phyloP scores from a whole-genome alignment of 2,888 invertebrate species.

The Agrotis exclamationis region DNA sequence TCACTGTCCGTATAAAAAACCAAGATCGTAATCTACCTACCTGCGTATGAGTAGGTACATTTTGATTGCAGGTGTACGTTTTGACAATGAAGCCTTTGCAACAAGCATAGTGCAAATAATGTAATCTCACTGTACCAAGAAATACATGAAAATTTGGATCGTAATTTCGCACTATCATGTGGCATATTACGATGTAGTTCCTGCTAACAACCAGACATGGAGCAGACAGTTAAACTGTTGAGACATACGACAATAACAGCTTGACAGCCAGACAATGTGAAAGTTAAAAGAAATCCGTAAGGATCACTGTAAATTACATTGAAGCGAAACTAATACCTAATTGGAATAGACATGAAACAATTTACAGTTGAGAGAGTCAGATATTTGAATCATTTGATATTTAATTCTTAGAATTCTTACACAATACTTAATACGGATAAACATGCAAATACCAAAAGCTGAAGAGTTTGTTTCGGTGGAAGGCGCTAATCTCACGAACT shows the following conservation, averaged over 20 bases:
- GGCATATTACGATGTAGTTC: constrained; percentile 43
- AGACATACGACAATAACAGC: constrained; percentile 52
- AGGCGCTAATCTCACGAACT: too few species aligned
- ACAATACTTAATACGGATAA: not conserved
- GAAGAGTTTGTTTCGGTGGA: too few species aligned
- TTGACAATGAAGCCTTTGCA: not conserved
- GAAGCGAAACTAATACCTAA: constrained; percentile 35
- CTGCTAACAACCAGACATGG: constrained; percentile 41
- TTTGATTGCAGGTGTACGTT: not conserved
- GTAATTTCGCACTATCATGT: constrained; percentile 42
- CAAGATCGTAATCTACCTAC: constrained; percentile 19
- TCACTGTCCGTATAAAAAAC: constrained; percentile 1
- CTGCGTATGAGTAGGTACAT: not conserved
- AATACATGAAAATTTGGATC: constrained; percentile 31
- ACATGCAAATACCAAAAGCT: constrained; percentile 15
- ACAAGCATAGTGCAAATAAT: not conserved
- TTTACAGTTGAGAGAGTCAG: constrained; percentile 3
- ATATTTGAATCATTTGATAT: constrained; percentile 6
- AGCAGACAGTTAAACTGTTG: constrained; percentile 48
- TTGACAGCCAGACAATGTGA: constrained; percentile 64
- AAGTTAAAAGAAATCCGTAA: constrained; percentile 60
- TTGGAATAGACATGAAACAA: constrained; percentile 8
- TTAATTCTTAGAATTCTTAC: not conserved
- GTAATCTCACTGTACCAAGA: constrained; percentile 7
- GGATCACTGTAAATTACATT: constrained; percentile 34